Conservation (phyloP, 2,888 invertebrate genomes). For the Drosophila stalkeri region DNA sequence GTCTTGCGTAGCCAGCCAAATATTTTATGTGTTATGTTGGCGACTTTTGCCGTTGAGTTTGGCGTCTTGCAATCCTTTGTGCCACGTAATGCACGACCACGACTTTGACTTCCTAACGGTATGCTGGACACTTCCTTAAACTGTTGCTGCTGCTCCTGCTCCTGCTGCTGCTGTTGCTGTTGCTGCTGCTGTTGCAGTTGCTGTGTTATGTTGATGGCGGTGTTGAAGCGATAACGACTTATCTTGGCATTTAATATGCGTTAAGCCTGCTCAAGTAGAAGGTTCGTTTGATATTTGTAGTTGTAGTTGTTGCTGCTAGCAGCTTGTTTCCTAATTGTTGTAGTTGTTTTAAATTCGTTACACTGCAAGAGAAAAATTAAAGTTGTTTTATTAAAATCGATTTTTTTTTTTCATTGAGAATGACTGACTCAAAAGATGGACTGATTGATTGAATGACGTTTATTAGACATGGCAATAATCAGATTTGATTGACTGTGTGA, state of each 20-base stretch:
- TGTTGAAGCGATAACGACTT: constrained; percentile 73
- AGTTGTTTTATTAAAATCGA: constrained; percentile 1
- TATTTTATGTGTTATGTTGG: constrained; percentile 81
- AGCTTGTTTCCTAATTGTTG: constrained; percentile 32
- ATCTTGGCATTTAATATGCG: constrained; percentile 64
- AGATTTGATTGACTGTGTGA: too few relatives aligned
- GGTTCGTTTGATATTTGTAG: constrained; percentile 9
- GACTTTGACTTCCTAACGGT: constrained; percentile 22
- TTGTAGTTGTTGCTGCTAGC: not conserved
- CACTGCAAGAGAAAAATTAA: constrained; percentile 40
- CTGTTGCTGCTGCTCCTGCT: constrained; percentile 29
- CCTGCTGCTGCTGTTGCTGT: too few relatives aligned
- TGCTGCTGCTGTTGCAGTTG: constrained; percentile 50
- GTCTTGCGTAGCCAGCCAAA: constrained; percentile 77
- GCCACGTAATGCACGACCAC: constrained; percentile 29
- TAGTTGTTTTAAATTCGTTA: constrained; percentile 70
- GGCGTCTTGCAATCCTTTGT: constrained; percentile 72
- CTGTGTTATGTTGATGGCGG: constrained; percentile 67
- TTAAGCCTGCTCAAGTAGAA: constrained; percentile 16
- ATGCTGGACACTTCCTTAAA: constrained; percentile 22
- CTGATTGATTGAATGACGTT: not conserved
- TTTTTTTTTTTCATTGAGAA: too few relatives aligned
- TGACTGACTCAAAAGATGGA: too few relatives aligned
- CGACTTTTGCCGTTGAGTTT: constrained; percentile 79
- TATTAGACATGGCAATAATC: too few relatives aligned